Evolutionary conservation across 2,113 vertebrate species (phyloP).

Genomic region (Rhizomys pruinosus): DNA sequence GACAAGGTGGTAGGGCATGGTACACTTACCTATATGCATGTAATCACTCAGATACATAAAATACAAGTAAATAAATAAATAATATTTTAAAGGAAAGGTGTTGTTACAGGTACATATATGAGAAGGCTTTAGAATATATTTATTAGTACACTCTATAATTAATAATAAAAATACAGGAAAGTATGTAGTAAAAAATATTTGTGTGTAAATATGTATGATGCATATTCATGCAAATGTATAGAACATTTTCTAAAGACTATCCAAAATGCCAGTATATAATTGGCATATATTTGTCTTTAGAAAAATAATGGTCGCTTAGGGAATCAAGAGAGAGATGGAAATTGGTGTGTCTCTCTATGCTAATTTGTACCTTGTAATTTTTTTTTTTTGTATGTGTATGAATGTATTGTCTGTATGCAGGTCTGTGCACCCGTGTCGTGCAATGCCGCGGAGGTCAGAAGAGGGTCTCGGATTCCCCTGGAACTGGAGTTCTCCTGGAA

Average conservation of each 20-base stretch:
- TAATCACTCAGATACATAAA: too few species aligned
- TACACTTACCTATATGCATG: too few species aligned
- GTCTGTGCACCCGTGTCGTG: too few species aligned
- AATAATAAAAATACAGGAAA: background rate
- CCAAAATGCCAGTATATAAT: background rate
- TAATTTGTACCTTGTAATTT: slow-evolving; percentile 28
- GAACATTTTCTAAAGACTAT: background rate
- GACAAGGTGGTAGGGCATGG: too few species aligned
- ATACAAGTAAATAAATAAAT: too few species aligned
- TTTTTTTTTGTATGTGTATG: too few species aligned
- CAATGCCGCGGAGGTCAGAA: too few species aligned
- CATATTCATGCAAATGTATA: background rate
- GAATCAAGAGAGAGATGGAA: background rate
- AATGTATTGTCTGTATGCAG: too few species aligned
- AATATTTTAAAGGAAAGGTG: background rate
- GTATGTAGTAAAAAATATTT: background rate
- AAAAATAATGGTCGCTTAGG: background rate
- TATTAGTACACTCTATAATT: too few species aligned
- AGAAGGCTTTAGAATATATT: background rate
- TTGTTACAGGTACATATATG: background rate
- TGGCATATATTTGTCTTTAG: background rate
- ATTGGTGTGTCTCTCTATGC: background rate
- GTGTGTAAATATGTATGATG: slow-evolving; percentile 2
- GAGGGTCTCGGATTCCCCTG: too few species aligned
- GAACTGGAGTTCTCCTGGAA: too few species aligned